Percentiles rank a stretch among this genome's conserved stretches.
These are phyloP conservation scores for Apamea sordens DNA, from an alignment of 2,888 invertebrate genomes.

Conservation along the genomic window DNA sequence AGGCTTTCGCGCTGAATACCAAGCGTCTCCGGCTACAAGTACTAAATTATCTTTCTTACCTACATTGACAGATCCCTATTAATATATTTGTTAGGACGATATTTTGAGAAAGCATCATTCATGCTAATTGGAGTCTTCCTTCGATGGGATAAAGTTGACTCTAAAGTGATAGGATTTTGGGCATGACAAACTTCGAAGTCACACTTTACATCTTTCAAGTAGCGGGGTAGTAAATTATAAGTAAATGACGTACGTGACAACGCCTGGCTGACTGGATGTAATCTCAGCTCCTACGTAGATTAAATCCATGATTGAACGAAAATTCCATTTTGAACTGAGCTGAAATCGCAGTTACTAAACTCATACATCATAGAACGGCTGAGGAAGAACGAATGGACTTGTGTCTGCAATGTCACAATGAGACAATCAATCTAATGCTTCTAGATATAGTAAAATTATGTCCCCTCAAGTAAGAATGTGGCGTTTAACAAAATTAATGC, in stretches of 20 bases:
- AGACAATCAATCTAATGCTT: slow-evolving; percentile 11
- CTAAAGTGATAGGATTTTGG: not conserved
- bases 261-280: slow-evolving; percentile 66
- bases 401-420: slow-evolving; percentile 7
- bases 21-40: slow-evolving; percentile 40
- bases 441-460: not conserved
- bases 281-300: slow-evolving; percentile 72
- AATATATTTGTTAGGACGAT: slow-evolving; percentile 42
- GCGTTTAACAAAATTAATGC: not conserved
- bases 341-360: slow-evolving; percentile 7
- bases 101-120: slow-evolving; percentile 20
- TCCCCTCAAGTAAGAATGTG: not conserved
- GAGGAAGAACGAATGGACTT: slow-evolving; percentile 2
- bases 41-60: slow-evolving; percentile 58
- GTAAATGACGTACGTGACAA: slow-evolving; percentile 75
- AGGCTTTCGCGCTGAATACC: slow-evolving; percentile 51
- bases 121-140: slow-evolving; percentile 15
- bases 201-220: slow-evolving; percentile 72
- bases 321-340: slow-evolving; percentile 52
- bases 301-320: slow-evolving; percentile 69
- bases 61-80: slow-evolving; percentile 57
- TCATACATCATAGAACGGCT: slow-evolving; percentile 5
- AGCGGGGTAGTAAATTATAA: slow-evolving; percentile 77
- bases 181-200: slow-evolving; percentile 47
- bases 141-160: slow-evolving; percentile 11